Conservation (phyloP, 2,797 vertebrate species). For the Arrhamphus sclerolepis region DNA sequence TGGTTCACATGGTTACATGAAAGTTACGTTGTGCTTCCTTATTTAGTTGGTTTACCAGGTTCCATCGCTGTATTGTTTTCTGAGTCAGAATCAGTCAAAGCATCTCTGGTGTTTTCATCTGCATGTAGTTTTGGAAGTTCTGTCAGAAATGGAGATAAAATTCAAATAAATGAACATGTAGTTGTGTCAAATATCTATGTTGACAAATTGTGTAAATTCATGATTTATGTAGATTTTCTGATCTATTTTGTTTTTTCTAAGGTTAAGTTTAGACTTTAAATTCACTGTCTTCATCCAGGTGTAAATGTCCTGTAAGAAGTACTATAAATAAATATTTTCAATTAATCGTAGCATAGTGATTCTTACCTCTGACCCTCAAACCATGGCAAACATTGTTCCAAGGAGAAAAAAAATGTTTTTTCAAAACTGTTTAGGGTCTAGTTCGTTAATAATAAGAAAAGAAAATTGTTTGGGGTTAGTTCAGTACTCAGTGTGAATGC, state of each 20-base stretch:
- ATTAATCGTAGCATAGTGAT: no score
- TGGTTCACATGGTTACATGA: background rate
- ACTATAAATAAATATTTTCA: no score
- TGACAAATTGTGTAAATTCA: background rate
- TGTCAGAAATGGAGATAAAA: slow-evolving; percentile 4
- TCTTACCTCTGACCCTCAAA: no score
- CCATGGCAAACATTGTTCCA: no score
- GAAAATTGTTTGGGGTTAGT: background rate
- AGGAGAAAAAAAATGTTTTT: no score
- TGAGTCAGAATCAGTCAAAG: slow-evolving; percentile 4
- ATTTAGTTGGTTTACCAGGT: slow-evolving; percentile 17
- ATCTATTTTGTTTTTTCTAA: no score
- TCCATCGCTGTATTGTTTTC: background rate
- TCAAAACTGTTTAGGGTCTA: no score
- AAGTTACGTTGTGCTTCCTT: background rate
- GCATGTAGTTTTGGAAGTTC: background rate
- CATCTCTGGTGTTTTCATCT: background rate
- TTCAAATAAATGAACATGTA: background rate
- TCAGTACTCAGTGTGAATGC: background rate
- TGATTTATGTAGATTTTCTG: background rate
- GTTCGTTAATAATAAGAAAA: no score
- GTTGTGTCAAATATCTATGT: background rate
- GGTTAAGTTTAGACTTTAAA: no score
- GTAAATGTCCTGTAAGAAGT: no score
- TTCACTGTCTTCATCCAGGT: no score